Evolutionary conservation across 2,888 invertebrate genomes (phyloP).

Genomic region (Synanthedon andrenaeformis): DNA sequence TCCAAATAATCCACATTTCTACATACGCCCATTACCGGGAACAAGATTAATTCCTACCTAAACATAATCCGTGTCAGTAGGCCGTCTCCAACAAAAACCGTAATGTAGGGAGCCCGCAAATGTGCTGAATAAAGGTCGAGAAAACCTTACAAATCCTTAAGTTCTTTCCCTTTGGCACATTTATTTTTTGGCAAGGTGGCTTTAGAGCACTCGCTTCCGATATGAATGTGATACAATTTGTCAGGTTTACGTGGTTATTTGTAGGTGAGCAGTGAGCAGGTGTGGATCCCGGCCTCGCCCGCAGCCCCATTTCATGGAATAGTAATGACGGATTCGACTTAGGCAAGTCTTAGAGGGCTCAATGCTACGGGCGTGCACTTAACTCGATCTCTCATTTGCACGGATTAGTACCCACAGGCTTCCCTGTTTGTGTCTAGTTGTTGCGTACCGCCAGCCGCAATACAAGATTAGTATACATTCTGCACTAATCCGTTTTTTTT

Average conservation of each 20-base stretch:
- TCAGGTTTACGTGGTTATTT: constrained; percentile 64
- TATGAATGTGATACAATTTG: constrained; percentile 64
- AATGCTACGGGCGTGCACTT: not conserved
- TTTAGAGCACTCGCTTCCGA: constrained; percentile 36
- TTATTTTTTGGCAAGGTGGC: constrained; percentile 39
- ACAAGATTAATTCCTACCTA: constrained; percentile 8
- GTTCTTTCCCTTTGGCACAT: constrained; percentile 18
- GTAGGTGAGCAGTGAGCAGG: constrained; percentile 46
- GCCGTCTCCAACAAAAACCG: constrained; percentile 23
- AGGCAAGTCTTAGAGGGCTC: constrained; percentile 37
- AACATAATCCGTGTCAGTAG: constrained; percentile 22
- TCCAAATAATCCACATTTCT: too few relatives aligned
- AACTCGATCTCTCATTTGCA: constrained; percentile 25
- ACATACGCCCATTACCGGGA: not conserved
- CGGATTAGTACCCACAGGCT: constrained; percentile 16
- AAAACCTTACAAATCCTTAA: constrained; percentile 28
- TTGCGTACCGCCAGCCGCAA: too few relatives aligned
- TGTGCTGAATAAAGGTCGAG: constrained; percentile 24
- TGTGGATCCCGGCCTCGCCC: constrained; percentile 29
- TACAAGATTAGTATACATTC: not conserved
- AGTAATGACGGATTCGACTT: constrained; percentile 65
- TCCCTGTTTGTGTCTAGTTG: too few relatives aligned
- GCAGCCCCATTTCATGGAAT: constrained; percentile 40
- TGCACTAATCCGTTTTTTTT: too few relatives aligned
- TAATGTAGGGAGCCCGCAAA: constrained; percentile 22